Evolutionary conservation across 2,797 vertebrate species (phyloP).

Genomic region (Falco concolor): DNA sequence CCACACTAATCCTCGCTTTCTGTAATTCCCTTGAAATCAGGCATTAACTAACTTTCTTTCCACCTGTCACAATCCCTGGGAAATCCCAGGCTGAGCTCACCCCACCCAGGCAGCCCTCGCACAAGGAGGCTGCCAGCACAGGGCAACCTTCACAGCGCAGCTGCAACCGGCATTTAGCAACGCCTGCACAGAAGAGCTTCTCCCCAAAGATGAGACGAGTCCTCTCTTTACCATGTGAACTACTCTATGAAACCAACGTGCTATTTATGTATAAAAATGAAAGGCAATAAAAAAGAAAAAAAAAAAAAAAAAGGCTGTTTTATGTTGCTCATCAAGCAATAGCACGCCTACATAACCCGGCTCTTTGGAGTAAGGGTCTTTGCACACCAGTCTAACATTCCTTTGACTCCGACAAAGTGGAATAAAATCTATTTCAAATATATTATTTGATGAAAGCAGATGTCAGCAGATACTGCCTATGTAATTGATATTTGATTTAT

Average conservation of each 20-base stretch:
- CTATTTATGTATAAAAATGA: slow-evolving; percentile 47
- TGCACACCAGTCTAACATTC: slow-evolving; percentile 39
- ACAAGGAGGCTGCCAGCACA: background rate
- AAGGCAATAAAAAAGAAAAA: background rate
- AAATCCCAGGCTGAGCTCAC: slow-evolving; percentile 39
- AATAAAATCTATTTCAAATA: slow-evolving; percentile 83
- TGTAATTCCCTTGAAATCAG: slow-evolving; percentile 41
- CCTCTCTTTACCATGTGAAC: background rate
- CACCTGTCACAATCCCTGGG: slow-evolving; percentile 41
- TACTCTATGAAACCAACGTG: background rate
- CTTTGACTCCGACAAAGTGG: slow-evolving; percentile 75
- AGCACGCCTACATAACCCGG: slow-evolving; percentile 27
- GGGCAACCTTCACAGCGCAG: background rate
- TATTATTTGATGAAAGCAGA: slow-evolving; percentile 85
- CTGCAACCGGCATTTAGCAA: background rate
- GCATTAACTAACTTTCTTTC: slow-evolving; percentile 45
- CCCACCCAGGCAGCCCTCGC: slow-evolving; percentile 15
- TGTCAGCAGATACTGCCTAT: slow-evolving; percentile 83
- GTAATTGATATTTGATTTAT: slow-evolving; percentile 90
- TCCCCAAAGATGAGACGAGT: background rate
- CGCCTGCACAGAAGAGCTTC: background rate
- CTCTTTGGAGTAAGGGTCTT: slow-evolving; percentile 57
- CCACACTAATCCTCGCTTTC: slow-evolving; percentile 53
- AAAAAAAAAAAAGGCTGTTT: background rate
- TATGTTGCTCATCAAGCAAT: slow-evolving; percentile 12